Evolutionary conservation across 2,888 invertebrate genomes (phyloP).

Genomic region (Ctenicera cuprea): DNA sequence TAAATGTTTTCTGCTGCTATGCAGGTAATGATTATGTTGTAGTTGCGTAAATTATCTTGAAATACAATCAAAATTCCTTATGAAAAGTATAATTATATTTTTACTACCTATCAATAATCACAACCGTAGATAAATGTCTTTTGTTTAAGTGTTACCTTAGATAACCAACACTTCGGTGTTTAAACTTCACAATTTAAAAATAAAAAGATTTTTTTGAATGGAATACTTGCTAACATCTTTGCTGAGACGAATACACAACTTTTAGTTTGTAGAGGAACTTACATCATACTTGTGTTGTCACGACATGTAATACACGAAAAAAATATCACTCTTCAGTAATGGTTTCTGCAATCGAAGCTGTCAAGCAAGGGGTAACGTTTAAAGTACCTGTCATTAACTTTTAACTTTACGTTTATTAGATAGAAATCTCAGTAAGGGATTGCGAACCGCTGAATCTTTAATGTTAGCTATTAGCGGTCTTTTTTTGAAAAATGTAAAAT

Average conservation of each 20-base stretch:
- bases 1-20: too few species aligned
- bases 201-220: too few species aligned
- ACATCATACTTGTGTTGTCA: too few species aligned
- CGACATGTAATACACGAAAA: too few species aligned
- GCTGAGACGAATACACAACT: too few species aligned
- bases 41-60: constrained; percentile 35
- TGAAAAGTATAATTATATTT: constrained; percentile 10
- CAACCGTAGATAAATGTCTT: constrained; percentile 4
- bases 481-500: constrained; percentile 10
- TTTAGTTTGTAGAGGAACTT: too few species aligned
- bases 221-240: too few species aligned
- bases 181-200: too few species aligned
- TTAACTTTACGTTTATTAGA: constrained; percentile 3
- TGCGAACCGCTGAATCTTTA: background rate
- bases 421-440: background rate
- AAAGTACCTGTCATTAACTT: background rate
- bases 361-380: background rate
- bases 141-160: background rate
- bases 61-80: constrained; percentile 39
- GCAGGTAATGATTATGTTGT: constrained; percentile 19
- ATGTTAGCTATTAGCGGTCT: background rate
- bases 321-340: background rate
- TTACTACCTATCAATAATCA: constrained; percentile 4
- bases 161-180: too few species aligned
- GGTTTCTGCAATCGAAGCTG: background rate